Conservation (phyloP, 2,888 invertebrate species). For the Andrena bicolor region DNA sequence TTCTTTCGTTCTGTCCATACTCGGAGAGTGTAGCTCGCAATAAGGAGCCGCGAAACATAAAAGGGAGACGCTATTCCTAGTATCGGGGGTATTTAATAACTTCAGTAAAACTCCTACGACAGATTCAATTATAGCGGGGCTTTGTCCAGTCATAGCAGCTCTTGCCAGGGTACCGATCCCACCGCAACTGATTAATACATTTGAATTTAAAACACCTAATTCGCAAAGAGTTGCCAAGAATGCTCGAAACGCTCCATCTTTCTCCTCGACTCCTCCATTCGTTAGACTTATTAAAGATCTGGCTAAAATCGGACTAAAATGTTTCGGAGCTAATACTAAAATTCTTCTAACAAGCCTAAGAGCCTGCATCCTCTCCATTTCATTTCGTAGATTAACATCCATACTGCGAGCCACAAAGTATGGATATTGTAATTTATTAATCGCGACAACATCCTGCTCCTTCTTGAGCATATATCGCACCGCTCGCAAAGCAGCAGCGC, state of each 20-base stretch:
- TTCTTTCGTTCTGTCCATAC: constrained; percentile 83
- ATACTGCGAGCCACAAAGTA: constrained; percentile 95
- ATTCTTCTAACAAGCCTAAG: constrained; percentile 93
- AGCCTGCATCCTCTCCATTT: constrained; percentile 96
- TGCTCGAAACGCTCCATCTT: constrained; percentile 93
- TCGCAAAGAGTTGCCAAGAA: constrained; percentile 96
- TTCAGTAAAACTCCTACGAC: constrained; percentile 94
- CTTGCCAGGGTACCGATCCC: constrained; percentile 93
- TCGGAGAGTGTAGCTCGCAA: constrained; percentile 92
- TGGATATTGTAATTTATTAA: constrained; percentile 93
- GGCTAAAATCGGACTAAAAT: constrained; percentile 91
- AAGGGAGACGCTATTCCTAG: constrained; percentile 93
- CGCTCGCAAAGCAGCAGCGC: constrained; percentile 95
- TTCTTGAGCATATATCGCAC: constrained; percentile 93
- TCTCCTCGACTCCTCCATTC: constrained; percentile 91
- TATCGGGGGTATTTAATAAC: constrained; percentile 93
- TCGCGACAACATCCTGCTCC: constrained; percentile 91
- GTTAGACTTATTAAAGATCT: constrained; percentile 93
- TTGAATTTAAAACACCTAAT: constrained; percentile 94
- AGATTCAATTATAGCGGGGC: constrained; percentile 95
- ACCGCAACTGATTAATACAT: constrained; percentile 91
- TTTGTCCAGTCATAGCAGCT: constrained; percentile 94
- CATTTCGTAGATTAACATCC: constrained; percentile 95
- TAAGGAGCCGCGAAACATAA: constrained; percentile 96
- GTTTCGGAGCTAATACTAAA: constrained; percentile 88